Evolutionary conservation across 2,113 vertebrate species (phyloP).

Genomic region (Myocastor coypus): DNA sequence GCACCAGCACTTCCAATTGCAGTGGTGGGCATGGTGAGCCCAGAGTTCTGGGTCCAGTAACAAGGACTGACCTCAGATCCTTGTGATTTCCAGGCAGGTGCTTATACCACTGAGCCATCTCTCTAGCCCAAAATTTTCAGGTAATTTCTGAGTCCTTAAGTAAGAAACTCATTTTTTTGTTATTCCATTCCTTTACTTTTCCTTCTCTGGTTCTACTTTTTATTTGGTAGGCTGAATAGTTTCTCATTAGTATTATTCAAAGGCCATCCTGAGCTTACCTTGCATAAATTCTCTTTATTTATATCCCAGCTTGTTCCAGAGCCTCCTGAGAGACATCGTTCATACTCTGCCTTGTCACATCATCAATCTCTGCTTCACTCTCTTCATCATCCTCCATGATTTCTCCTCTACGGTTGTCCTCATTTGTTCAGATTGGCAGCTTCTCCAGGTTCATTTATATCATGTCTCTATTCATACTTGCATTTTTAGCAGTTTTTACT

Average conservation of each 20-base stretch:
- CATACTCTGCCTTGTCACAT: neutral
- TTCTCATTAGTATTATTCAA: neutral
- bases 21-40: too few relatives aligned
- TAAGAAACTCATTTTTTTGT: neutral
- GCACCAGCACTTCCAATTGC: too few relatives aligned
- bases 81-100: too few relatives aligned
- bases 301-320: neutral
- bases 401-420: neutral
- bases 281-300: conserved; percentile 37
- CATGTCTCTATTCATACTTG: conserved; percentile 34
- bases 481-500: conserved; percentile 37
- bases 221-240: neutral
- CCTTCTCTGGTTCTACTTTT: conserved; percentile 22
- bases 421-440: neutral
- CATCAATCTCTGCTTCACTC: neutral
- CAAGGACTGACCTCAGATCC: too few relatives aligned
- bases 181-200: neutral
- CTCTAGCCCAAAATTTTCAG: neutral
- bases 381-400: neutral
- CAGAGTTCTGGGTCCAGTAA: too few relatives aligned
- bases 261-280: neutral
- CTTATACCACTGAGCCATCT: too few relatives aligned
- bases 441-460: conserved; percentile 12
- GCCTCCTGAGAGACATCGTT: neutral
- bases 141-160: neutral